phyloP scores from a whole-genome alignment of 2,888 invertebrate species.

The Amiota minor region DNA sequence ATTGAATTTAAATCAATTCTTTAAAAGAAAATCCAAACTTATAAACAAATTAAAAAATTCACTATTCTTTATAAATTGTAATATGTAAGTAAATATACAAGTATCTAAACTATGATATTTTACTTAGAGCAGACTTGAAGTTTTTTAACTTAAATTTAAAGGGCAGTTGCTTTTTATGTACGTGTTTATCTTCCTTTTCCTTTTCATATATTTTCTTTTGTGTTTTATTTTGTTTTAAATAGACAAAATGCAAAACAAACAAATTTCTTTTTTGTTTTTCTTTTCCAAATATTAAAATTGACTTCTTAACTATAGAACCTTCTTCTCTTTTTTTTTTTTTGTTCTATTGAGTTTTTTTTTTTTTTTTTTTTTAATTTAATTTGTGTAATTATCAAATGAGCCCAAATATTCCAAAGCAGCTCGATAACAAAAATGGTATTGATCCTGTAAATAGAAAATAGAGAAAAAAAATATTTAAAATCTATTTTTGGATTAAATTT shows the following conservation, averaged over 20 bases:
- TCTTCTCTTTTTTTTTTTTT: conserved; percentile 40
- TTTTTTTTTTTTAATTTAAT: conserved; percentile 76
- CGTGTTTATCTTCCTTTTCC: conserved; percentile 32
- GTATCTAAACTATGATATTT: conserved; percentile 21
- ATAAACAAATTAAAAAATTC: background rate
- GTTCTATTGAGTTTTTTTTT: conserved; percentile 8
- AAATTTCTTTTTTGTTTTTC: too few relatives aligned
- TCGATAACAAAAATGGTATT: conserved; percentile 99
- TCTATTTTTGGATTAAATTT: background rate
- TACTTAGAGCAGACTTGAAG: conserved; percentile 16
- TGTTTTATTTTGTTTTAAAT: too few relatives aligned
- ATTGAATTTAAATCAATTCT: background rate
- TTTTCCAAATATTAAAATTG: conserved; percentile 33
- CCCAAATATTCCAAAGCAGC: conserved; percentile 98
- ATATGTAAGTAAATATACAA: background rate
- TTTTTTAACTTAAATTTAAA: conserved; percentile 12
- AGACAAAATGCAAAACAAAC: too few relatives aligned
- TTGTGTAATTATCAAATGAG: conserved; percentile 96
- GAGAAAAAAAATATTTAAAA: conserved; percentile 7
- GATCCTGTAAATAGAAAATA: conserved; percentile 81
- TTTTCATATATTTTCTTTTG: background rate
- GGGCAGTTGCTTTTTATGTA: conserved; percentile 61
- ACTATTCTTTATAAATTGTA: background rate
- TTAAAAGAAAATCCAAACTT: background rate
- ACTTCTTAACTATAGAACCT: conserved; percentile 41